A percentile compares a stretch with the other conserved stretches of the same genome.
These are phyloP conservation scores for Globodera rostochiensis DNA, from an alignment of 1,140 invertebrate genomes.

Conservation along the genomic window DNA sequence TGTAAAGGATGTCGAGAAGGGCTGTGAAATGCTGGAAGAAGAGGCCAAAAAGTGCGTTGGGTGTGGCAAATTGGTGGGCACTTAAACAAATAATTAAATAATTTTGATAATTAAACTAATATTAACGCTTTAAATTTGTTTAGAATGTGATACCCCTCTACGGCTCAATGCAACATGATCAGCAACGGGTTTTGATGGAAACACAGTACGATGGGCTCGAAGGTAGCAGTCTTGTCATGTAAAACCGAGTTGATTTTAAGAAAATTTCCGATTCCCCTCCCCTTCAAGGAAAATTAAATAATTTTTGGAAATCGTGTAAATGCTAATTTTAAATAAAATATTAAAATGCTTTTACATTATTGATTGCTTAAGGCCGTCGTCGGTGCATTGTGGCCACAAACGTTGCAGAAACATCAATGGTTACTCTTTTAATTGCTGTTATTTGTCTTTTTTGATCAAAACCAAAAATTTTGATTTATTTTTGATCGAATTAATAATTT, in stretches of 20 bases:
- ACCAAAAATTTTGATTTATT: too few species aligned
- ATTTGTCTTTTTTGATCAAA: too few species aligned
- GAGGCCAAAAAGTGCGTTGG: background rate
- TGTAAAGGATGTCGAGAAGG: constrained; percentile 76
- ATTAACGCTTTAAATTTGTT: background rate
- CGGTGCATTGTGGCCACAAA: constrained; percentile 71
- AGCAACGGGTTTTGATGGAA: constrained; percentile 80
- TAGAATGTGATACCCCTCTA: constrained; percentile 72
- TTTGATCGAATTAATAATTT: too few species aligned
- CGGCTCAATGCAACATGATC: constrained; percentile 81
- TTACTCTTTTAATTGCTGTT: too few species aligned
- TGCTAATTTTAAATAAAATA: too few species aligned
- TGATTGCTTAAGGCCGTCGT: background rate
- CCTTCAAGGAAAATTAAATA: too few species aligned
- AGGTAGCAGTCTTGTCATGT: too few species aligned
- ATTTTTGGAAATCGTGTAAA: too few species aligned
- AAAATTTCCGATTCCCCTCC: too few species aligned
- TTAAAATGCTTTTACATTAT: background rate
- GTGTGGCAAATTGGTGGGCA: constrained; percentile 89
- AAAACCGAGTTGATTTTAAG: too few species aligned
- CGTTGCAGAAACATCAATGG: constrained; percentile 18
- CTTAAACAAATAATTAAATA: constrained; percentile 67
- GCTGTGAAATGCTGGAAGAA: constrained; percentile 76
- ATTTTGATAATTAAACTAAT: constrained; percentile 72
- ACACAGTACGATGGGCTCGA: constrained; percentile 62